Evolutionary conservation across 2,113 vertebrate species (phyloP), one percentile per base, ranked within the genome.

Genomic region (Dipodomys merriami): DNA sequence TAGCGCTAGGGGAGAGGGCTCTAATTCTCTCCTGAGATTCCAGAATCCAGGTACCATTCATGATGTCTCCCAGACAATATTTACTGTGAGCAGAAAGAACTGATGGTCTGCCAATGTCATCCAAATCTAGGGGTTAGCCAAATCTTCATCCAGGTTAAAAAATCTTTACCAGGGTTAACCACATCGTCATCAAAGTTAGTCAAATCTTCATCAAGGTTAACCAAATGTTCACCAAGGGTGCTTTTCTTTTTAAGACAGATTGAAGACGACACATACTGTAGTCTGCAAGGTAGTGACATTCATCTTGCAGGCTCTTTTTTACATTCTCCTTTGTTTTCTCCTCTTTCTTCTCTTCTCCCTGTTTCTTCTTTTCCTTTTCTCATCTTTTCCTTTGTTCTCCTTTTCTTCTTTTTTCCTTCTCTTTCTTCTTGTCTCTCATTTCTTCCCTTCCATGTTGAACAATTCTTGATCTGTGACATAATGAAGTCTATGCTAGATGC

Each of bases 281-380:
- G 68, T 27, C 69, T 67, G 1, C 35, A 69, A n/a, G 57, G 33
- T 68, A 4, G 7, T 8, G 44, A 0, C 76, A 15, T 44, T 72
- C 13, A 27, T 65, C 9, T 10, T 64, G 6, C 20, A n/a, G 8
- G 6, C 25, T 1, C 44, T 10, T 23, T 15, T 0, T 10, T 1
- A 65, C 6, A 10, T 9, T 4, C 2, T 35, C 20, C 33, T 13
- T 19, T 20, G 62, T 22, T 29, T 4, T 30, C 35, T 4, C 1
- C 0, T 44, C 2, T 2, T 23, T 35, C 9, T 53, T 7, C 27
- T 39, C 4, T 39, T 39, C 39, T 39, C 39, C 39, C 6, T 19
- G 0, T 13, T 53, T 6, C 27, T 3, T 67, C 15, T 49, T n/a
- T 71, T 2, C 29, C 44, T 1, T 8, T 11, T 49, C 25, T 4